These are phyloP conservation scores for Aspidiotus rigidus DNA, from an alignment of 2,888 invertebrate species.

Conservation along the genomic window DNA sequence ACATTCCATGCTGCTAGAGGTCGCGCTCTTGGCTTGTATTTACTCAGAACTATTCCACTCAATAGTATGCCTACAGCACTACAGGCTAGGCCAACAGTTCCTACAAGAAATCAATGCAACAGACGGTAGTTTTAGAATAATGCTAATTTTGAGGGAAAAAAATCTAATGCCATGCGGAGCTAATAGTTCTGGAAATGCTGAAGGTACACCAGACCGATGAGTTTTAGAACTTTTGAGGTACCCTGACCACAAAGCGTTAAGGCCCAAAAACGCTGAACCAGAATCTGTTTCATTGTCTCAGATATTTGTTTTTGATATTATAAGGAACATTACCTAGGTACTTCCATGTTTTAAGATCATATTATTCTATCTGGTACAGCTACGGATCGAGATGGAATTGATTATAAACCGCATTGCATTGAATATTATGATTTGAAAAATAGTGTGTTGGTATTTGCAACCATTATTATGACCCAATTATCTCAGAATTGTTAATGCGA, in stretches of 20 bases:
- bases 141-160: not conserved
- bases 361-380: too few relatives aligned
- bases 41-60: slow-evolving; percentile 57
- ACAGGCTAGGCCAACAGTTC: slow-evolving; percentile 14
- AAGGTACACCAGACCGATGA: not conserved
- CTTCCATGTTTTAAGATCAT: too few relatives aligned
- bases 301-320: too few relatives aligned
- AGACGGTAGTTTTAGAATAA: not conserved
- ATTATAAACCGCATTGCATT: too few relatives aligned
- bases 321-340: too few relatives aligned
- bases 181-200: not conserved
- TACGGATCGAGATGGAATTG: too few relatives aligned
- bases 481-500: not conserved
- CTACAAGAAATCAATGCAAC: slow-evolving; percentile 1
- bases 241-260: not conserved
- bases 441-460: not conserved
- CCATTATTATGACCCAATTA: too few relatives aligned
- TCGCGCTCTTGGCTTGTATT: slow-evolving; percentile 56
- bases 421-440: too few relatives aligned
- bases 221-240: not conserved
- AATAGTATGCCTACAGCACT: slow-evolving; percentile 50
- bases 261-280: not conserved
- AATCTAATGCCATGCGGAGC: too few relatives aligned
- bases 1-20: slow-evolving; percentile 62
- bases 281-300: too few relatives aligned